These are phyloP conservation scores for Astyanax mexicanus DNA, from an alignment of 2,797 vertebrate genomes.

Conservation along the genomic window DNA sequence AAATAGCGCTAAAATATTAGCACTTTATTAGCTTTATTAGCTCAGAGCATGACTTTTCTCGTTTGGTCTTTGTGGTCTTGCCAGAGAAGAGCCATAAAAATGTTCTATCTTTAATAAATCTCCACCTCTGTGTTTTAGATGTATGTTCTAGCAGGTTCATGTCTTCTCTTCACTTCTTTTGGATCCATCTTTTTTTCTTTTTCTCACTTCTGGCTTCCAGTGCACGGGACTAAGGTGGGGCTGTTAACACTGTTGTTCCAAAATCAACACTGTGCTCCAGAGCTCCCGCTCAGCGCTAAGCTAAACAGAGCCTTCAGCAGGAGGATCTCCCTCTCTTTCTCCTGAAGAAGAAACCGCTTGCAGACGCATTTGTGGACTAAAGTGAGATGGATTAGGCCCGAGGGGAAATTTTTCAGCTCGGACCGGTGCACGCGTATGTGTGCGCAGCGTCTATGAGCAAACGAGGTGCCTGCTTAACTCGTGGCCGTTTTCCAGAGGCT, in stretches of 20 bases:
- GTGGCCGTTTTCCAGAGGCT: conserved; percentile 65
- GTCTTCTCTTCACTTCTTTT: conserved; percentile 20
- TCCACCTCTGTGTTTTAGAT: too few species aligned
- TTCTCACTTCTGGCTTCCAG: conserved; percentile 1
- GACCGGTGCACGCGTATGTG: conserved; percentile 19
- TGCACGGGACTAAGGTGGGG: conserved; percentile 18
- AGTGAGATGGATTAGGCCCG: conserved; percentile 76
- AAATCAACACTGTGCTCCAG: conserved; percentile 47
- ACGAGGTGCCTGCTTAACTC: conserved; percentile 37
- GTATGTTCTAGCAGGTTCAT: too few species aligned
- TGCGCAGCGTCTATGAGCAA: conserved; percentile 40
- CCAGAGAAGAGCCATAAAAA: neutral
- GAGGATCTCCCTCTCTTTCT: conserved; percentile 42
- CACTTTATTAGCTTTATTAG: neutral
- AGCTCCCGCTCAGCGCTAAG: conserved; percentile 56
- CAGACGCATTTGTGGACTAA: conserved; percentile 70
- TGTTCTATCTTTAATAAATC: conserved; percentile 1
- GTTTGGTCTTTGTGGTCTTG: neutral
- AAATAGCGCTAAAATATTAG: conserved; percentile 4
- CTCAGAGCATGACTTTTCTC: neutral
- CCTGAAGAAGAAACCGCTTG: conserved; percentile 59
- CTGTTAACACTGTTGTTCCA: conserved; percentile 43
- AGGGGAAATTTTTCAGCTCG: conserved; percentile 66
- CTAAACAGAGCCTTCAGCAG: conserved; percentile 68
- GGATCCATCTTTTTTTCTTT: conserved; percentile 22